phyloP scores from a whole-genome alignment of 1,140 invertebrate species.

The Wiebesia pumilae region DNA sequence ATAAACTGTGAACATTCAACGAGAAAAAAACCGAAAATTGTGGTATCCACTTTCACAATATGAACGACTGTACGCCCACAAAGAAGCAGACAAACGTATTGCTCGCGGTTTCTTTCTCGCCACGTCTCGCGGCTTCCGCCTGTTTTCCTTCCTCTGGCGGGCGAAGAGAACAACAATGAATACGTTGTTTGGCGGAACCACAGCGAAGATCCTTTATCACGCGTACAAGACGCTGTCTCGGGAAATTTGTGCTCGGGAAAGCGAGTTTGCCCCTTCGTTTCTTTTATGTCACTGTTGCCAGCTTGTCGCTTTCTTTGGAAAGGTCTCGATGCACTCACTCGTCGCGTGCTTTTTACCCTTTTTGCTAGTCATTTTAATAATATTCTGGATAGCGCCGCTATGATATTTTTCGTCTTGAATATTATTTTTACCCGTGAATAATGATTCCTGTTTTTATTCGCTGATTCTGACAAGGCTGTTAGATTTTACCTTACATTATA shows the following conservation, averaged over 20 bases:
- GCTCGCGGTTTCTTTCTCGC: conserved; percentile 40
- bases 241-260: conserved; percentile 27
- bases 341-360: neutral
- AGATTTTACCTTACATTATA: neutral
- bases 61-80: neutral
- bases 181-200: conserved; percentile 39
- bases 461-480: neutral
- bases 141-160: neutral
- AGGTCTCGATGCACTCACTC: neutral
- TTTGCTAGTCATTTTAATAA: neutral
- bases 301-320: neutral
- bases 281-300: conserved; percentile 11
- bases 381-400: neutral
- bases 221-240: neutral
- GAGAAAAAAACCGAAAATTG: neutral
- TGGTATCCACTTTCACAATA: neutral
- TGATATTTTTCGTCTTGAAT: neutral
- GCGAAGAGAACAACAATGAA: conserved; percentile 38
- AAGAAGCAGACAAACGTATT: conserved; percentile 40
- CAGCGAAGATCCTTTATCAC: conserved; percentile 36
- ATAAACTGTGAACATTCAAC: neutral
- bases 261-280: conserved; percentile 5
- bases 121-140: neutral
- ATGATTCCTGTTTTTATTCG: neutral
- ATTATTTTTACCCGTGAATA: neutral